Base-by-base conservation (phyloP, 1,140 invertebrate species). In the Adelges cooleyi region DNA sequence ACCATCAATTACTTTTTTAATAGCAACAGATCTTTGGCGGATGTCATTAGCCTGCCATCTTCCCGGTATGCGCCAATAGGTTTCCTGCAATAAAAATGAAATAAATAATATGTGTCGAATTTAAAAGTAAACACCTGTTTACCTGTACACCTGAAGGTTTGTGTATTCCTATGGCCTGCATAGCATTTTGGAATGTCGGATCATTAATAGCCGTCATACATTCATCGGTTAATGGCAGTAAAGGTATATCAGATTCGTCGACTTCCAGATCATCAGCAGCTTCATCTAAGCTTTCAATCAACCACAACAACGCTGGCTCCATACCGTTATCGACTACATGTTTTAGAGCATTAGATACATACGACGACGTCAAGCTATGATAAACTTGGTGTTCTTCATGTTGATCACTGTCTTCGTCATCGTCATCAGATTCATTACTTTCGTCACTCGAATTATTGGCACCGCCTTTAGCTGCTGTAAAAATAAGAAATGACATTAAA, bases 161-260 rank as follows among this genome's bases (percentile, higher is more conserved):
- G 53, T 75, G 70, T 36, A 85, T 74, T 36, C 82, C 82, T 42
- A 83, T 69, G 50, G 78, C 80, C 67, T 76, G 77, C 13, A 86
- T 71, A 5, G 83, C 72, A 69, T 76, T 77, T 69, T 79, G 75
- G 71, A 86, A 84, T 69, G 75, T 72, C 38, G 73, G 67, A 67
- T 78, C 78, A 67, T 84, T 81, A 79, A 83, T 80, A 10, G 82
- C 82, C 38, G 75, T 68, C 8, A 79, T 74, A 23, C 78, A 76
- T 66, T 80, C 77, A 42, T 77, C 75, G 65, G 80, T 77, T 67
- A 85, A 76, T 1, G 84, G 82, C n/a, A 85, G 81, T n/a, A 86
- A 72, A 2, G 84, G 82, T 22, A 80, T 77, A 46, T 68, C 67
- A 33, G 52, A 23, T 68, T 80, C 77, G 50, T 80, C 79, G 46